phyloP scores from a whole-genome alignment of 2,888 invertebrate species.

The Axea sp. region DNA sequence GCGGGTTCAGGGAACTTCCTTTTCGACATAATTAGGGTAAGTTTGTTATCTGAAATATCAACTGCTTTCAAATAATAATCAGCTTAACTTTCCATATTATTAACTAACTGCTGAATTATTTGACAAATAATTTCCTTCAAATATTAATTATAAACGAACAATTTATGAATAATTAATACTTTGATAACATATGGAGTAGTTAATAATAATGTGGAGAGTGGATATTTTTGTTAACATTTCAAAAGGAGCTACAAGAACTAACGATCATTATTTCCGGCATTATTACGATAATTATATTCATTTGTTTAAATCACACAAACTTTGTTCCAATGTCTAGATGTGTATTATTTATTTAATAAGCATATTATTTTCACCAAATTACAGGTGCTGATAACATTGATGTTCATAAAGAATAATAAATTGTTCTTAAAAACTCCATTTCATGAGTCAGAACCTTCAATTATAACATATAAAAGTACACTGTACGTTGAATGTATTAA shows the following conservation, averaged over 20 bases:
- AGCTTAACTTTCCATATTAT: too few species aligned
- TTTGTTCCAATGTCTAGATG: background rate
- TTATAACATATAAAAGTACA: background rate
- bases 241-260: too few species aligned
- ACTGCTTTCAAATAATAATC: too few species aligned
- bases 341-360: slow-evolving; percentile 1
- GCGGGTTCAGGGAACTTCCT: slow-evolving; percentile 93
- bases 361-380: slow-evolving; percentile 13
- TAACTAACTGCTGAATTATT: too few species aligned
- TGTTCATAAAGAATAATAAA: slow-evolving; percentile 3
- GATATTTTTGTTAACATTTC: too few species aligned
- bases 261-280: background rate
- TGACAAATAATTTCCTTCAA: too few species aligned
- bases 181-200: too few species aligned
- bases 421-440: too few species aligned
- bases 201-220: too few species aligned
- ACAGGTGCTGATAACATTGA: slow-evolving; percentile 1
- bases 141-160: too few species aligned
- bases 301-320: background rate
- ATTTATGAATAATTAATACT: too few species aligned
- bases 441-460: too few species aligned
- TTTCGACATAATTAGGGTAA: slow-evolving; percentile 93
- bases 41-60: slow-evolving; percentile 74
- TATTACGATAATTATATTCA: background rate
- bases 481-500: slow-evolving; percentile 12